Conservation (phyloP, 2,113 vertebrate species). For the Daphoenositta chrysoptera region DNA sequence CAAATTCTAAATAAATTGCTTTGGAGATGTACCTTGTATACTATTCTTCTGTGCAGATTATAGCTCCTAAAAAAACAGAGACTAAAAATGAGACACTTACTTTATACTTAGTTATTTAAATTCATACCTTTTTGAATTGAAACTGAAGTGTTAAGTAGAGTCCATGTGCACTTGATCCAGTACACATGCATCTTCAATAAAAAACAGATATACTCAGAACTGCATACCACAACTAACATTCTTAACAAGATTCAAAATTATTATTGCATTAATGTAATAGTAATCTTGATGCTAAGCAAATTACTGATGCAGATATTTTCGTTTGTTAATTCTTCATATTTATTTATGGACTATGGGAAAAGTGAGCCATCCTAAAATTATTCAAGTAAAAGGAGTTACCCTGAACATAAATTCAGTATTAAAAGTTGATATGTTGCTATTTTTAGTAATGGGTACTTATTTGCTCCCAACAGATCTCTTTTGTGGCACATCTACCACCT, state of each 20-base stretch:
- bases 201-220: not conserved
- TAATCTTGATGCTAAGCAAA: not conserved
- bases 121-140: not conserved
- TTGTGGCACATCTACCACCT: conserved; percentile 79
- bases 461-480: conserved; percentile 78
- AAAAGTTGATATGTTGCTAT: not conserved
- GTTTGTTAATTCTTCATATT: not conserved
- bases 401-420: not conserved
- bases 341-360: not conserved
- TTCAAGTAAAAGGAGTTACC: not conserved
- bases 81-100: not conserved
- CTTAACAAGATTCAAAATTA: not conserved
- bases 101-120: not conserved
- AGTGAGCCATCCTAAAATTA: not conserved
- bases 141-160: not conserved
- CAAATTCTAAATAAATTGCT: not conserved
- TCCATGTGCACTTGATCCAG: fast-evolving
- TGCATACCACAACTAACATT: not conserved
- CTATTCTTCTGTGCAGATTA: not conserved
- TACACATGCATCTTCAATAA: not conserved
- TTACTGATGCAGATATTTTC: not conserved
- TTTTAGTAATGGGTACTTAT: not conserved
- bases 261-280: not conserved
- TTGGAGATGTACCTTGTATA: not conserved
- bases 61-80: not conserved